Base-by-base conservation (phyloP, 1,140 invertebrate species). In the Piezodorus guildinii region DNA sequence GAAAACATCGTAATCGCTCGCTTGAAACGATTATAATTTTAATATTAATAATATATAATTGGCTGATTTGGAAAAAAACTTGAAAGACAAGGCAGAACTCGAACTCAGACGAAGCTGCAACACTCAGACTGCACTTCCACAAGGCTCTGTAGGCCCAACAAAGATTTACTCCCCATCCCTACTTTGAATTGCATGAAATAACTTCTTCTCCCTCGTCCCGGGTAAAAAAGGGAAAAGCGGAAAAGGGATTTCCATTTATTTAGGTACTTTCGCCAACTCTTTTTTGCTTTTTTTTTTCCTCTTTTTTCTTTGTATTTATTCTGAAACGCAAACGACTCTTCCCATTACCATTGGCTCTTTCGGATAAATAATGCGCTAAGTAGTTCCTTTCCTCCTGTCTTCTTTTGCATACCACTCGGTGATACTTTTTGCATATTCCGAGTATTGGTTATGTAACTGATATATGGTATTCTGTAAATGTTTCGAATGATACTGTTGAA, bases 171-270 rank as follows among this genome's bases (percentile, higher is more conserved):
- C 58, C 58, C 58, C 52, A 52, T 25, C 46, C 65, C 65, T 66
- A 64, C 65, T 66, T 66, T 66, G 65, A 66, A 66, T 66, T 66
- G 65, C 65, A 66, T 66, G 65, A 66, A 66, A 66, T 66, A 66
- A 66, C 65, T 66, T 66, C 64, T 64, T 49, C 45, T 60, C 54
- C 49, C 19, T 44, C 9, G 4, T 34, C 46, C 46, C 5, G 16
- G 16, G 46, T 17, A 49, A 30, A 49, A 49, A 49, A 21, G 21
- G 46, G 46, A 49, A 49, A 49, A 49, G 46, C 46, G 25, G 54
- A 58, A 65, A 46, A 58, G 23, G 62, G 62, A 66, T 66, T 66
- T 66, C 65, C 65, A 66, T 66, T 66, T 66, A 66, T 66, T 66
- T 66, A 66, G 65, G 44, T 62, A 61, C 62, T 66, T 64, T 63